Conservation (phyloP, 2,888 invertebrate genomes). For the Phyto melanocephala region DNA sequence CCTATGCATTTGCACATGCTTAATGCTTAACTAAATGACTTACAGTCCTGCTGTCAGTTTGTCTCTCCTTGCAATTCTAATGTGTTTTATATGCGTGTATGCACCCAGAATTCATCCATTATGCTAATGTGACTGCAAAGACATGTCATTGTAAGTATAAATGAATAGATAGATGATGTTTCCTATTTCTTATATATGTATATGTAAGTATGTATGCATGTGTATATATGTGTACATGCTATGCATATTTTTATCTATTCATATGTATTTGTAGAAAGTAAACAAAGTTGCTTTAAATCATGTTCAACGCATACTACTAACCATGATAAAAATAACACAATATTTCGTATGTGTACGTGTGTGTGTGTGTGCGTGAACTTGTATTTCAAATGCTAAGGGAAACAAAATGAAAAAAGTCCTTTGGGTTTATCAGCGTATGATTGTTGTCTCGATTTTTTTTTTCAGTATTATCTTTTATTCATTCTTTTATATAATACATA, state of each 20-base stretch:
- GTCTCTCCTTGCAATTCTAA: slow-evolving; percentile 67
- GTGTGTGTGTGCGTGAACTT: too few species aligned
- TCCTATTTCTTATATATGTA: slow-evolving; percentile 7
- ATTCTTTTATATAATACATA: background rate
- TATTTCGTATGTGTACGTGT: too few species aligned
- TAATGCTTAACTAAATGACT: background rate
- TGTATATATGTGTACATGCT: background rate
- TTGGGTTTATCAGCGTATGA: background rate
- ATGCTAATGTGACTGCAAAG: slow-evolving; percentile 70
- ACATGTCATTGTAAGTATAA: slow-evolving; percentile 53
- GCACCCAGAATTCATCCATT: slow-evolving; percentile 73
- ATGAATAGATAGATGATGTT: slow-evolving; percentile 44
- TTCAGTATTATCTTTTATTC: background rate
- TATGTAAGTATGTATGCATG: background rate
- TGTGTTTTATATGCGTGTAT: slow-evolving; percentile 71
- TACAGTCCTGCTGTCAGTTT: background rate
- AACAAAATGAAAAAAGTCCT: background rate
- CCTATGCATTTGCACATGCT: background rate
- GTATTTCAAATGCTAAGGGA: background rate
- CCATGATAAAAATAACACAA: background rate
- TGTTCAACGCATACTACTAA: slow-evolving; percentile 4
- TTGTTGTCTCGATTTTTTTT: background rate
- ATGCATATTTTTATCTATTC: background rate
- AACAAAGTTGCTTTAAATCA: slow-evolving; percentile 43
- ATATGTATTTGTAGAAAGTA: background rate